A percentile compares a stretch with the other conserved stretches of the same genome.
Evolutionary conservation across 2,888 invertebrate species (phyloP).

Genomic region (Drosophila neonasuta): DNA sequence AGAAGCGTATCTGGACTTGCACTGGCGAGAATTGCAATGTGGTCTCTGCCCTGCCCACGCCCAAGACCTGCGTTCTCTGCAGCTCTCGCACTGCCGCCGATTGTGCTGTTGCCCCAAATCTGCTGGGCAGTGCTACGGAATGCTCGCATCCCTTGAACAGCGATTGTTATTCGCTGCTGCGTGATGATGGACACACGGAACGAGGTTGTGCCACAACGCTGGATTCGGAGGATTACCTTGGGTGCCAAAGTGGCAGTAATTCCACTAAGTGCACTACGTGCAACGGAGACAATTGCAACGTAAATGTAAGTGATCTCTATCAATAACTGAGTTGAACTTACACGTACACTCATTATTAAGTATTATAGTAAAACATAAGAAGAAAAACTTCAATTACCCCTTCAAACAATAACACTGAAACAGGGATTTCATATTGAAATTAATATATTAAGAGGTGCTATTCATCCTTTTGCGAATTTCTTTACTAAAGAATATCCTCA

Average conservation of each 20-base stretch:
- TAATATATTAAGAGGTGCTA: no score
- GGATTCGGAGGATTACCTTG: constrained; percentile 61
- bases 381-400: no score
- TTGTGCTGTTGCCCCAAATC: constrained; percentile 67
- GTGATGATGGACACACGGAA: constrained; percentile 73
- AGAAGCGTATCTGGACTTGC: constrained; percentile 72
- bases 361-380: no score
- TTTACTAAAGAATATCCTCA: no score
- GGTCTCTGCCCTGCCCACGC: constrained; percentile 54
- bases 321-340: no score
- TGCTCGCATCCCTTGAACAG: constrained; percentile 62
- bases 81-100: constrained; percentile 67
- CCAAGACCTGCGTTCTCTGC: constrained; percentile 65
- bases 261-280: constrained; percentile 66
- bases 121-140: constrained; percentile 26
- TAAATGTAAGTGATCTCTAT: constrained; percentile 48
- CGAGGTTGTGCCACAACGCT: constrained; percentile 74
- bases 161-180: constrained; percentile 72
- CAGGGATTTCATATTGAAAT: no score
- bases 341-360: no score
- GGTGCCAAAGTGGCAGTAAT: constrained; percentile 59
- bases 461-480: no score
- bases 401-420: no score
- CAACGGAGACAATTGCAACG: constrained; percentile 66
- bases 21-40: constrained; percentile 74